Base-by-base conservation (phyloP, 2,888 invertebrate species). In the Cotesia congregata region DNA sequence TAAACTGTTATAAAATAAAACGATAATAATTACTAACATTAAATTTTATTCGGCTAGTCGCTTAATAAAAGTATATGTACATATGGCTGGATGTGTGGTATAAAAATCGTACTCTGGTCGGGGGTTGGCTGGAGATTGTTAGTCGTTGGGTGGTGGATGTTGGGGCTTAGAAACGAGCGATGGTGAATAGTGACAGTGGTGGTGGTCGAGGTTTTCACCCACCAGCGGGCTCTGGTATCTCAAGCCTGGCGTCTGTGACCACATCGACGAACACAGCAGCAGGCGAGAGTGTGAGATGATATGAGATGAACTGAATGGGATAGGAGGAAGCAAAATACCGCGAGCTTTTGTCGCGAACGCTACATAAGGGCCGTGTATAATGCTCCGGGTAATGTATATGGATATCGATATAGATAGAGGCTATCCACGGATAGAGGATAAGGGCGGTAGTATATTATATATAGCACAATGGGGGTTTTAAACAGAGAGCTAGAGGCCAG, bases 341-440 rank as follows among this genome's bases (percentile, higher is more conserved):
- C 70, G 67, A 74, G 70, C 70, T 74, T 77, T 77, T 77, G 77
- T 77, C 70, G 71, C 67, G 71, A 77, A 61, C 74, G 60, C 3
- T 74, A 70, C 61, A 74, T 65, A 74, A 61, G 60, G 67, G 65
- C 70, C 40, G 70, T 74, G 74, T 70, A 61, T 50, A 74, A 65
- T 39, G 73, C 50, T 50, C 50, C 7, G 50, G 50, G 50, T 50
- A 50, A 50, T 50, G 50, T 50, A 50, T 50, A 50, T 50, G 50
- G 50, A 50, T 50, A 50, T 50, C 6, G 41, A 41, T 50, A 50
- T 50, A 9, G 9, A 50, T 50, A 50, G 30, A 30, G 30, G 30
- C 30, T 30, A 30, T 30, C 30, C 30, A 30, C 30, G 3, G 30
- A 30, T 30, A 30, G 30, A 30, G 30, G 30, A 30, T 30, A 30